Base-by-base conservation (phyloP, 2,888 invertebrate species). In the Operophtera brumata region DNA sequence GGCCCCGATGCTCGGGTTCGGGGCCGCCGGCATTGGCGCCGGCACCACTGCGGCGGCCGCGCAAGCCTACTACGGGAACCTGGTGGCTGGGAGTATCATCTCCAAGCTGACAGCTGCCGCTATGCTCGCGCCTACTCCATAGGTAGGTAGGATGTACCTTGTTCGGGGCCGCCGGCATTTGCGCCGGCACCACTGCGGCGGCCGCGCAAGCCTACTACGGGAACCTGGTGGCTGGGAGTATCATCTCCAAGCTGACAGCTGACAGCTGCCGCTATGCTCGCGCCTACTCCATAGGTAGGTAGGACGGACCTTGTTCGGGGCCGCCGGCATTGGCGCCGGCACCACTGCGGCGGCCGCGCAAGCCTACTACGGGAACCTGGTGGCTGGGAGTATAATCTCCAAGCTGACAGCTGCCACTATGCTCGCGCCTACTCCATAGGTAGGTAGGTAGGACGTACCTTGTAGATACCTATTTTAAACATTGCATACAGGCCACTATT, bases 51-150 rank as follows among this genome's bases (percentile, higher is more conserved):
- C 85, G 0, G 86, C 87, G 0, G 78, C 78, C 0, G 87, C 87
- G 0, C 86, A 86, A 49, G 69, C 87, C 0, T 87, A 76, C 47
- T 80, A 76, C 34, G 86, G 87, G 9, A 87, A 86, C 54, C 28
- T 86, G 9, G 84, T 49, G 0, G 84, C 84, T 0, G 87, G 87
- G 0, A 81, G 82, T 57, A 70, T 86, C 10, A 70, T 87, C 2
- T 80, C 86, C 0, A 54, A 82, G 61, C 36, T 86, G 40, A 85
- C 85, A 2, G 73, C 87, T 0, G 73, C 72, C 0, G 87, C 84
- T 1, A 86, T 86, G 86, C 67, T 73, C 0, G 77, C 87, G 1
- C 87, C 87, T 0, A 87, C 80, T 3, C 86, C 82, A 54, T 86
- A 70, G 75, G 75, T 73, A 54, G 1, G 34, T 36, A 20, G n/a